These are phyloP conservation scores for Palythoa caribaeorum DNA, from an alignment of 92 coral and sea anemone species.

Conservation along the genomic window DNA sequence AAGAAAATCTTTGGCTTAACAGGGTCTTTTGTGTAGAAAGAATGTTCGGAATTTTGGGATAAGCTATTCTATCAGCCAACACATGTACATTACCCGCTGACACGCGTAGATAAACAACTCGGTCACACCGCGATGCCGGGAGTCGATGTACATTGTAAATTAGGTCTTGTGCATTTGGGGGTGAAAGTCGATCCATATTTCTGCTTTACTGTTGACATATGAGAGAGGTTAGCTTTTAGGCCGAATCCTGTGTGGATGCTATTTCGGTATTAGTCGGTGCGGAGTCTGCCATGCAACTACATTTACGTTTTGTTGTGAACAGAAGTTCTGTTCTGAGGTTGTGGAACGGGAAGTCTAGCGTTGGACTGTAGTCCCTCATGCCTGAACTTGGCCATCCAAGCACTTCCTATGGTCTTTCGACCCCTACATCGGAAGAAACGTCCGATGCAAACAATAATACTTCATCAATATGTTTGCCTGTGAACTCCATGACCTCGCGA, in stretches of 20 bases:
- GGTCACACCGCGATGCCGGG: slow-evolving; percentile 16
- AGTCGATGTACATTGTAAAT: slow-evolving; percentile 22
- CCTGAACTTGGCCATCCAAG: slow-evolving; percentile 43
- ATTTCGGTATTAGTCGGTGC: slow-evolving; percentile 3
- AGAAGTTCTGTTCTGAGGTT: slow-evolving; percentile 10
- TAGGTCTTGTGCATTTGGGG: slow-evolving; percentile 24
- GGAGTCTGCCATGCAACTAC: slow-evolving; percentile 2
- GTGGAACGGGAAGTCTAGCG: slow-evolving; percentile 31
- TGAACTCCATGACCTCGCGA: slow-evolving; percentile 69
- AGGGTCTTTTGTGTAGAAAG: background rate
- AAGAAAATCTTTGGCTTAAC: background rate
- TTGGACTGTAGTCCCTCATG: slow-evolving; percentile 23
- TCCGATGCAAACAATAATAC: slow-evolving; percentile 38
- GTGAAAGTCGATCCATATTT: slow-evolving; percentile 48
- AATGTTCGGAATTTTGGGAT: slow-evolving; percentile 17
- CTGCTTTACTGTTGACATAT: slow-evolving; percentile 49
- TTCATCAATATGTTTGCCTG: slow-evolving; percentile 1
- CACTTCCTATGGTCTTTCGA: slow-evolving; percentile 40
- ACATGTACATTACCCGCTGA: slow-evolving; percentile 11
- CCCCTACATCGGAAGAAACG: slow-evolving; percentile 16
- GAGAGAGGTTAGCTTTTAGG: slow-evolving; percentile 46
- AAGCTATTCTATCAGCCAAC: background rate
- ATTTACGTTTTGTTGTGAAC: slow-evolving; percentile 10
- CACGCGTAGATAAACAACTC: slow-evolving; percentile 15
- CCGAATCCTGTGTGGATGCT: background rate